Conservation (phyloP, 2,888 invertebrate genomes). For the Cenopis cana region DNA sequence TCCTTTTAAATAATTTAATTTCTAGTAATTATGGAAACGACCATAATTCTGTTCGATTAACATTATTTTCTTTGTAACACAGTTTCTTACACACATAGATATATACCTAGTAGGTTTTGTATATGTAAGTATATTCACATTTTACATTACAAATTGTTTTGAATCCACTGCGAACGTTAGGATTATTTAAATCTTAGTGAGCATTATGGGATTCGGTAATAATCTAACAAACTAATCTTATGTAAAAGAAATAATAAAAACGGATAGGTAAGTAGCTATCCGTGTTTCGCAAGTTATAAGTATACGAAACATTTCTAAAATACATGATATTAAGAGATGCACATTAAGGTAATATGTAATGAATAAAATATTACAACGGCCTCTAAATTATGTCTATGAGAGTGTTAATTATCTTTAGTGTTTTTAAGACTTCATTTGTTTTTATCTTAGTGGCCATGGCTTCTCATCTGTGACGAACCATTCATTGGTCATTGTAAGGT, state of each 20-base stretch:
- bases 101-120: no score
- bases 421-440: slow-evolving; percentile 27
- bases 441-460: slow-evolving; percentile 36
- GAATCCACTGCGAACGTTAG: no score
- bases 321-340: background rate
- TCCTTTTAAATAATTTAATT: no score
- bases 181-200: no score
- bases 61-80: no score
- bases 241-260: background rate
- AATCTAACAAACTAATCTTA: background rate
- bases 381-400: slow-evolving; percentile 4
- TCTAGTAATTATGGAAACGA: no score
- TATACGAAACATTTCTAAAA: background rate
- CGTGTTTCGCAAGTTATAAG: background rate
- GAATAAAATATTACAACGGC: slow-evolving; percentile 1
- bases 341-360: slow-evolving; percentile 46
- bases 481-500: slow-evolving; percentile 37
- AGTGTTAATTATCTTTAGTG: slow-evolving; percentile 14
- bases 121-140: no score
- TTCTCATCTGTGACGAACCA: slow-evolving; percentile 40
- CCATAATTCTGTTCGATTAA: no score
- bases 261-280: background rate
- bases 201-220: background rate
- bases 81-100: no score
- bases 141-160: no score